Evolutionary conservation across 64 coral and sea anemone species (phyloP).

Genomic region (Astreopora myriophthalma): DNA sequence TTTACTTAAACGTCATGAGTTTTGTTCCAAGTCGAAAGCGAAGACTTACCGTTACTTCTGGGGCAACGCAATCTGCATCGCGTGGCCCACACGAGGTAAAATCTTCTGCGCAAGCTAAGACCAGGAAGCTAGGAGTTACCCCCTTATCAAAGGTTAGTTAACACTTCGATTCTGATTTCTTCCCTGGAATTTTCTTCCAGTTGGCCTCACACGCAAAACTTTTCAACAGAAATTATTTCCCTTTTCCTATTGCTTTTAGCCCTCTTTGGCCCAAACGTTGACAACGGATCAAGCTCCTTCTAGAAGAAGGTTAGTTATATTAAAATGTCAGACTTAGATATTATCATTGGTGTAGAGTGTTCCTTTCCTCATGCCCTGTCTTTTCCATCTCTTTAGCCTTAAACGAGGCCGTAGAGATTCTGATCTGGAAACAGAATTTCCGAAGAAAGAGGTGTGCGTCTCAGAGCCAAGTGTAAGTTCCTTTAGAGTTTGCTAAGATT

Average conservation of each 20-base stretch:
- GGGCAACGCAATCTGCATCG: neutral
- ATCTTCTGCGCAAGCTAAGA: neutral
- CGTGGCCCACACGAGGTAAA: neutral
- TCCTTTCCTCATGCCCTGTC: neutral
- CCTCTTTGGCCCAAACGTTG: neutral
- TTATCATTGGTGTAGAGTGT: neutral
- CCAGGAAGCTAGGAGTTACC: neutral
- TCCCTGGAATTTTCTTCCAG: neutral
- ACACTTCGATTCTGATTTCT: neutral
- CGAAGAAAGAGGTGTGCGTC: neutral
- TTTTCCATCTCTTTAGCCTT: neutral
- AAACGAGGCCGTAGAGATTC: neutral
- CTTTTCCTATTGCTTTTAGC: neutral
- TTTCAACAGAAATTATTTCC: neutral
- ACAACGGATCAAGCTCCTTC: neutral
- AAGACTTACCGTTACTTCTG: neutral
- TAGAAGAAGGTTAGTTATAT: neutral
- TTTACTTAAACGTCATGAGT: neutral
- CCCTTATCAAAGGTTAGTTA: neutral
- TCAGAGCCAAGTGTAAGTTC: constrained; percentile 13
- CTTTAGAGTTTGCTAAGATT: neutral
- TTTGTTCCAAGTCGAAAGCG: neutral
- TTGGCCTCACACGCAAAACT: neutral
- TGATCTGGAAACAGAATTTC: neutral
- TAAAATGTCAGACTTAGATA: neutral